Base-by-base conservation (phyloP, 1,140 invertebrate species). In the Penaeus indicus region DNA sequence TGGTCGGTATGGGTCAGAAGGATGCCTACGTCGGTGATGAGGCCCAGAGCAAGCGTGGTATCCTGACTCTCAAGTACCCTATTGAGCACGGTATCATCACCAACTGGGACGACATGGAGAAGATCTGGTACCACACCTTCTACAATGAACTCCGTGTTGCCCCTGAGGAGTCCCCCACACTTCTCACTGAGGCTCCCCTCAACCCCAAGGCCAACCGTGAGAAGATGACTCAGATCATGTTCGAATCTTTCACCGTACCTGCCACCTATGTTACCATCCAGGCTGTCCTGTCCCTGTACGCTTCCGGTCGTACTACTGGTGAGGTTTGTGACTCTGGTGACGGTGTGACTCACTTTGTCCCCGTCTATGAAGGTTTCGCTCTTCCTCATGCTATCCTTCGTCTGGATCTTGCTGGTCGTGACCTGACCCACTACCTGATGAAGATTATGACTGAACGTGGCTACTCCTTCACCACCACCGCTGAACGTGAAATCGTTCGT, bases 1-100 rank as follows among this genome's bases (percentile, higher is more conserved):
- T 98, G 97, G 97, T 98, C 91, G 97, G 97, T 94, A 98, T 98
- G 97, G 97, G 97, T 90, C 97, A 98, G 94, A 98, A 98, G 93
- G 96, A 97, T 94, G 95, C 92, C 92, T 97, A 97, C 92, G 96
- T 98, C 69, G 97, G 97, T 91, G 97, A 98, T 94, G 97, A 98
- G 94, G 97, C 97, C 91, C 96, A 97, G 94, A 96, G 95, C 94
- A 97, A 97, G 94, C 95, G 96, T 95, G 96, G 96, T 94, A 97
- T 98, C 94, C 95, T 98, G 91, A 98, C 96, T 90, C 94, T 98
- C 91, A 97, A 97, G 93, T 98, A 98, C 94, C 98, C 97, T 90
- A 97, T 98, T 94, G 97, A 98, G 93, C 97, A 98, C 94, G 97
- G 97, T 92, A 97, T 98, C 93, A 96, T 98, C 92, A 98, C 97